A percentile compares a stretch with the other conserved stretches of the same genome.
Conservation (phyloP, 2,113 vertebrate genomes). For the Sporophila hypoxantha region DNA sequence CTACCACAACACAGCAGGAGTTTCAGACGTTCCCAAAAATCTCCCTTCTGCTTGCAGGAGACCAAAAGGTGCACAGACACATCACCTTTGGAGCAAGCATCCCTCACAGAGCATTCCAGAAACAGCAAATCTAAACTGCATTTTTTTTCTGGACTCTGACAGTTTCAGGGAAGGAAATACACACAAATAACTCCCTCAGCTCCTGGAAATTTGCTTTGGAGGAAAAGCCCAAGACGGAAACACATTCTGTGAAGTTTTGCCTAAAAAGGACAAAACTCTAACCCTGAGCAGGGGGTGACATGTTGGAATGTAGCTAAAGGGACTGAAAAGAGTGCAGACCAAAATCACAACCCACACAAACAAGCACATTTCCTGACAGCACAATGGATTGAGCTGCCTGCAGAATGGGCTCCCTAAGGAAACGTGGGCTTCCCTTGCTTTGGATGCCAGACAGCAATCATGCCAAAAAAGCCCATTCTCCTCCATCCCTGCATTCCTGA, state of each 20-base stretch:
- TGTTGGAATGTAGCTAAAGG: neutral
- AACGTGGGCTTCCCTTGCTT: neutral
- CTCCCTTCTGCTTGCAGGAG: neutral
- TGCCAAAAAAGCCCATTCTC: neutral
- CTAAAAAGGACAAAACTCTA: constrained; percentile 24
- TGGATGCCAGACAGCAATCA: neutral
- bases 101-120: neutral
- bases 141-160: neutral
- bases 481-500: neutral
- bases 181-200: neutral
- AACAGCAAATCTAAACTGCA: neutral
- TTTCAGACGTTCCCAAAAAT: neutral
- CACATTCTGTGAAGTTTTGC: neutral
- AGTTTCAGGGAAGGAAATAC: neutral
- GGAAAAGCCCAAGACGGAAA: neutral
- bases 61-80: neutral
- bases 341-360: neutral
- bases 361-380: constrained; percentile 25
- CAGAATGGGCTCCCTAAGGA: neutral
- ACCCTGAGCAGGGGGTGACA: neutral
- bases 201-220: neutral
- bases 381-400: neutral
- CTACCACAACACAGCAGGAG: neutral
- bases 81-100: neutral
- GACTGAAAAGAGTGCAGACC: neutral